Base-by-base conservation (phyloP, 2,797 vertebrate species). In the Melanogrammus aeglefinus region DNA sequence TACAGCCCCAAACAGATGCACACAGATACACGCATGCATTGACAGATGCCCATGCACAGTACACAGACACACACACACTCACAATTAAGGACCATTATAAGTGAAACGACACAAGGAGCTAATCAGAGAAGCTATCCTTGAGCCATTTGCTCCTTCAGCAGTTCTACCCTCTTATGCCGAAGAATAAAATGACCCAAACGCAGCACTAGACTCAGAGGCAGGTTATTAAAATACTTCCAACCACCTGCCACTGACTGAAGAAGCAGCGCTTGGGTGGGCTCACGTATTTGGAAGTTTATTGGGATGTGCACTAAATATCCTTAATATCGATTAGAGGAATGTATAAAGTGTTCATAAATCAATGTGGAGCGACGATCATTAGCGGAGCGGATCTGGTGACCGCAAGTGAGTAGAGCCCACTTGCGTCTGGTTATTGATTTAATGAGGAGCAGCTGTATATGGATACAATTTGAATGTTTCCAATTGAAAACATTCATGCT, bases 111-210 rank as follows among this genome's bases (percentile, higher is more conserved):
- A 18, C 10, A 2, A 33, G 18, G n/a, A 74, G 10, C 31, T n/a
- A 76, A 47, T 63, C 33, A 75, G 38, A 8, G 16, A 78, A 8
- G 12, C 79, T 77, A 31, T 36, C 63, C 71, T 75, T 76, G 18
- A 39, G 81, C 66, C 71, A 73, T 73, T 73, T 79, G 74, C 72
- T 80, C 75, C 57, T 82, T 78, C 74, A 69, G 51, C 75, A 69
- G 82, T 66, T 78, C 36, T 75, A 44, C 76, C 72, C 76, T 83
- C 33, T 38, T 79, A 78, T 74, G 80, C 41, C 39, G 80, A 75
- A 77, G 76, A 79, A 75, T 24, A 80, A 82, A 77, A 79, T 77
- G 31, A 77, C 38, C 27, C 63, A 69, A 83, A 81, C 87, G 81
- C 63, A 82, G 72, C 63, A 27, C 76, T 69, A 33, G 73, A 73